phyloP scores from a whole-genome alignment of 2,113 vertebrate species.

The Piprites chloris region DNA sequence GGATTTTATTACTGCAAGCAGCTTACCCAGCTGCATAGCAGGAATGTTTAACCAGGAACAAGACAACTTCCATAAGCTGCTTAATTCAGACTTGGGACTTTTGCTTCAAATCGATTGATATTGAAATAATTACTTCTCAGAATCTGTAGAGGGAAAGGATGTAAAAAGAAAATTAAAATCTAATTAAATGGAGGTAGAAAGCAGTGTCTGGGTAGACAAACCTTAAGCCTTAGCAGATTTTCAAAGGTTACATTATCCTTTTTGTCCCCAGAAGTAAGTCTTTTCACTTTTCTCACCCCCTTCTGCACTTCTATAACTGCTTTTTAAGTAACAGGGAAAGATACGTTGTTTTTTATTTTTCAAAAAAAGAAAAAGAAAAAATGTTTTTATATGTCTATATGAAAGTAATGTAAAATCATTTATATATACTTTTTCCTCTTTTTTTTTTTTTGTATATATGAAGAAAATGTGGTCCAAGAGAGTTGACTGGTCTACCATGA shows the following conservation, averaged over 20 bases:
- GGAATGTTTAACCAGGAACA: constrained; percentile 53
- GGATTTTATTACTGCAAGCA: background rate
- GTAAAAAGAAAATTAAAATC: constrained; percentile 71
- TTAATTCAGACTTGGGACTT: constrained; percentile 67
- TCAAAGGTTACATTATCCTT: constrained; percentile 59
- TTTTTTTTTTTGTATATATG: background rate
- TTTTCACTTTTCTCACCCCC: background rate
- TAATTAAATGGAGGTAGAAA: constrained; percentile 68
- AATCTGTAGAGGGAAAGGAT: constrained; percentile 60
- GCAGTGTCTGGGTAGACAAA: constrained; percentile 43
- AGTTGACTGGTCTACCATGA: background rate
- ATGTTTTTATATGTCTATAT: background rate
- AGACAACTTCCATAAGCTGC: constrained; percentile 68
- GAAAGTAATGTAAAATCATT: background rate
- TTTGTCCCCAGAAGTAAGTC: background rate
- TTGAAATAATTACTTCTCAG: constrained; percentile 67
- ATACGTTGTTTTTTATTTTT: background rate
- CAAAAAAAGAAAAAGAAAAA: background rate
- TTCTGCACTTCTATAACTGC: background rate
- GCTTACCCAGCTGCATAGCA: background rate
- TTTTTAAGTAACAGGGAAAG: background rate
- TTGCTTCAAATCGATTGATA: constrained; percentile 64
- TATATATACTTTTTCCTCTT: background rate
- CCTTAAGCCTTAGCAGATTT: constrained; percentile 62
- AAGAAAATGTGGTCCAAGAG: background rate